phyloP scores from a whole-genome alignment of 2,113 vertebrate genomes.

The Gnathonemus echidnorhynchus region DNA sequence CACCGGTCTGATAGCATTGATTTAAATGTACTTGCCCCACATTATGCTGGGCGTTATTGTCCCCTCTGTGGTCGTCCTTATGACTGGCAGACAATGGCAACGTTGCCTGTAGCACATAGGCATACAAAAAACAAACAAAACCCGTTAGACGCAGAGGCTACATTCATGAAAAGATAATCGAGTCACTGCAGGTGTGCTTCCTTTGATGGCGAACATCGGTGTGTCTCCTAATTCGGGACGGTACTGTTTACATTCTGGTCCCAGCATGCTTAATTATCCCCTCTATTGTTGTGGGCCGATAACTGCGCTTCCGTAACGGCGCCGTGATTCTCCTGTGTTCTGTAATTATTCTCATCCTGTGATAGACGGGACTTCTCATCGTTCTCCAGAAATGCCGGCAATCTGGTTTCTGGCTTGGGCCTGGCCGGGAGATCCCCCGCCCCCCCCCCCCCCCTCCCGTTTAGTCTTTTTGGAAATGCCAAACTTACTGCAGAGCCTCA shows the following conservation, averaged over 20 bases:
- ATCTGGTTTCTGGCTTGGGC: background rate
- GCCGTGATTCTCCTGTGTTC: background rate
- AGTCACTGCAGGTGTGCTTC: background rate
- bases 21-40: background rate
- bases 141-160: background rate
- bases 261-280: conserved; percentile 17
- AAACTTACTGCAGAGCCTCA: background rate
- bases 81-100: background rate
- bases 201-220: conserved; percentile 1
- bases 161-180: conserved; percentile 9
- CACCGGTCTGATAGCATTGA: background rate
- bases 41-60: background rate
- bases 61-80: background rate
- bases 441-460: background rate
- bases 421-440: background rate
- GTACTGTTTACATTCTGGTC: conserved; percentile 5
- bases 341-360: conserved; percentile 9
- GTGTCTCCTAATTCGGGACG: conserved; percentile 7
- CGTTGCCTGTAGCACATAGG: background rate
- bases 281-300: conserved; percentile 5
- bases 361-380: background rate
- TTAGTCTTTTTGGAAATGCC: background rate
- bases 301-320: background rate
- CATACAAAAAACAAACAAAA: background rate
- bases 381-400: background rate